These are phyloP conservation scores for Falco rusticolus DNA, from an alignment of 2,797 vertebrate genomes.

Conservation along the genomic window DNA sequence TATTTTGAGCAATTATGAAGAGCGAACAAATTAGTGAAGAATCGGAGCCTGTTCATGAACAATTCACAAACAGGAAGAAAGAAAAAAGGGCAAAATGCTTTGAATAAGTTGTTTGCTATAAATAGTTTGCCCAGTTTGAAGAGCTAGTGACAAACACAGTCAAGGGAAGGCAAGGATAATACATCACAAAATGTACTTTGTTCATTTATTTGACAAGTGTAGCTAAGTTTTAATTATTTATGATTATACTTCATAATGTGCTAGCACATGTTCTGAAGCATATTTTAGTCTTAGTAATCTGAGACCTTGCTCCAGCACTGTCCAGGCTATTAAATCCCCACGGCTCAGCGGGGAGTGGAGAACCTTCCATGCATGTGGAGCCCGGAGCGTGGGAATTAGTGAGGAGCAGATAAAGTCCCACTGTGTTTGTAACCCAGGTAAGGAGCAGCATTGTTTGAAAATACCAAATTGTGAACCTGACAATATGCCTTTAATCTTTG, in stretches of 20 bases:
- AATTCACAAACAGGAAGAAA: slow-evolving; percentile 28
- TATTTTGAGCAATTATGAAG: slow-evolving; percentile 24
- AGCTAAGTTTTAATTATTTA: slow-evolving; percentile 68
- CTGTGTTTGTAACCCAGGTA: slow-evolving; percentile 8
- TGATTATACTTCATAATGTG: slow-evolving; percentile 35
- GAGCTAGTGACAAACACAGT: slow-evolving; percentile 25
- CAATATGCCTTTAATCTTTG: slow-evolving; percentile 62
- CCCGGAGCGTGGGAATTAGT: neutral
- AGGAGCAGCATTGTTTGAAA: neutral
- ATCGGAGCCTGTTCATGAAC: slow-evolving; percentile 34
- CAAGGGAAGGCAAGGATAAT: slow-evolving; percentile 15
- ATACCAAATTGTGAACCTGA: neutral
- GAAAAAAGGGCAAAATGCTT: slow-evolving; percentile 8
- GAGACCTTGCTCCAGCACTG: neutral
- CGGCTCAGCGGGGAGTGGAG: neutral
- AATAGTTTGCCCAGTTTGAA: slow-evolving; percentile 34
- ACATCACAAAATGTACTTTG: slow-evolving; percentile 50
- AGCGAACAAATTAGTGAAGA: slow-evolving; percentile 39
- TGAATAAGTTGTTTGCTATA: slow-evolving; percentile 46
- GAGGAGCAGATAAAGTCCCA: neutral
- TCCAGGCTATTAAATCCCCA: neutral
- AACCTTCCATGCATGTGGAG: neutral
- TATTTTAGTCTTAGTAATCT: neutral
- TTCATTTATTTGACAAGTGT: slow-evolving; percentile 66
- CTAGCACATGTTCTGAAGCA: slow-evolving; percentile 37